Evolutionary conservation across 2,113 vertebrate genomes (phyloP).

Genomic region (Cyprinus carpio): DNA sequence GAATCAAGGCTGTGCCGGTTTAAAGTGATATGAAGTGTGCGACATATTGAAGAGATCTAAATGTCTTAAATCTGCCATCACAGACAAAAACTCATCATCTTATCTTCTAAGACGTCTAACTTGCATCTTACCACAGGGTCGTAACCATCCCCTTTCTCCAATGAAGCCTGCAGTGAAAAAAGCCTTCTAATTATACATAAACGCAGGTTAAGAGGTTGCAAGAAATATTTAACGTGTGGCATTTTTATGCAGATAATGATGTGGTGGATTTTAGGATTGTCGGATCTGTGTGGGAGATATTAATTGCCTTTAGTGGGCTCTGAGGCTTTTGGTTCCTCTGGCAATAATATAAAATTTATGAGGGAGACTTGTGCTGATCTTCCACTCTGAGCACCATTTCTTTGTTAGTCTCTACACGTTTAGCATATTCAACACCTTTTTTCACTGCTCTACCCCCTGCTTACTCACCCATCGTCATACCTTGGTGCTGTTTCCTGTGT

Average conservation of each 20-base stretch:
- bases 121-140: slow-evolving; percentile 69
- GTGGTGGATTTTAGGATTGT: neutral
- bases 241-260: neutral
- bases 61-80: slow-evolving; percentile 1
- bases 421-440: slow-evolving; percentile 59
- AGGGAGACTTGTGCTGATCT: slow-evolving; percentile 69
- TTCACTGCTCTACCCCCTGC: slow-evolving; percentile 32
- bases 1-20: slow-evolving; percentile 62
- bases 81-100: slow-evolving; percentile 64
- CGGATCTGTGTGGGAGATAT: slow-evolving; percentile 58
- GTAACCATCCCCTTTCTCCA: slow-evolving; percentile 60
- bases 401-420: slow-evolving; percentile 74
- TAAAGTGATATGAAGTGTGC: slow-evolving; percentile 56
- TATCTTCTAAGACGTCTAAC: slow-evolving; percentile 67
- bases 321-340: slow-evolving; percentile 69
- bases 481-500: slow-evolving; percentile 43
- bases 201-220: neutral
- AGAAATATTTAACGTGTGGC: neutral
- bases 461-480: slow-evolving; percentile 41
- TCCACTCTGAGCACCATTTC: slow-evolving; percentile 66
- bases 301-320: slow-evolving; percentile 68
- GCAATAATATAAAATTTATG: slow-evolving; percentile 76
- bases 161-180: slow-evolving; percentile 5
- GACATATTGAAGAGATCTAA: slow-evolving; percentile 61
- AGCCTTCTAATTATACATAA: slow-evolving; percentile 20